Conservation (phyloP, 2,888 invertebrate species). For the Chaetogeoica ovagalla region DNA sequence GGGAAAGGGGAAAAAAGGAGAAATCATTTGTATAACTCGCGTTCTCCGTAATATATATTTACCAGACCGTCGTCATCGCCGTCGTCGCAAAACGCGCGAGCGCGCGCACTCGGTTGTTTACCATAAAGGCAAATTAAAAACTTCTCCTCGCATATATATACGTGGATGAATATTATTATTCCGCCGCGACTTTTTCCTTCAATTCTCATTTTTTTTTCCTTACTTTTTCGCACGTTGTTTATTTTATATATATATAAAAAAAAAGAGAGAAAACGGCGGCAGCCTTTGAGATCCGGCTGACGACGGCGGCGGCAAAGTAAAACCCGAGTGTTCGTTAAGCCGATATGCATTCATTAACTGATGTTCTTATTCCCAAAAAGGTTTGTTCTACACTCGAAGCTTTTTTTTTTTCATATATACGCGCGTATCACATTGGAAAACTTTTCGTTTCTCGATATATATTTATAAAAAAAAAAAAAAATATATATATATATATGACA, state of each 20-base stretch:
- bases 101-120: constrained; percentile 15
- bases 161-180: neutral
- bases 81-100: neutral
- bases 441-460: constrained; percentile 35
- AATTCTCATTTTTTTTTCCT: constrained; percentile 1
- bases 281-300: constrained; percentile 34
- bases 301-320: neutral
- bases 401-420: constrained; percentile 9
- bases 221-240: constrained; percentile 33
- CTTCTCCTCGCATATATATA: constrained; percentile 7
- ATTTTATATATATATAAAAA: constrained; percentile 8
- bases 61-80: constrained; percentile 1
- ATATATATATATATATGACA: neutral
- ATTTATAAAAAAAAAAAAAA: constrained; percentile 9
- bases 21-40: constrained; percentile 5
- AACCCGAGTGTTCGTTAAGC: constrained; percentile 47
- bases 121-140: constrained; percentile 52
- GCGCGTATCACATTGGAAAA: constrained; percentile 28
- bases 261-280: neutral
- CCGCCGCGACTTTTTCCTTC: constrained; percentile 6
- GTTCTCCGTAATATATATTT: constrained; percentile 17
- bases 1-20: constrained; percentile 2
- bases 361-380: constrained; percentile 48
- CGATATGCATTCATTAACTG: constrained; percentile 53
- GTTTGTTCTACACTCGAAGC: constrained; percentile 41